Base-by-base conservation (phyloP, 1,140 invertebrate species). In the Acromyrmex echinatior region DNA sequence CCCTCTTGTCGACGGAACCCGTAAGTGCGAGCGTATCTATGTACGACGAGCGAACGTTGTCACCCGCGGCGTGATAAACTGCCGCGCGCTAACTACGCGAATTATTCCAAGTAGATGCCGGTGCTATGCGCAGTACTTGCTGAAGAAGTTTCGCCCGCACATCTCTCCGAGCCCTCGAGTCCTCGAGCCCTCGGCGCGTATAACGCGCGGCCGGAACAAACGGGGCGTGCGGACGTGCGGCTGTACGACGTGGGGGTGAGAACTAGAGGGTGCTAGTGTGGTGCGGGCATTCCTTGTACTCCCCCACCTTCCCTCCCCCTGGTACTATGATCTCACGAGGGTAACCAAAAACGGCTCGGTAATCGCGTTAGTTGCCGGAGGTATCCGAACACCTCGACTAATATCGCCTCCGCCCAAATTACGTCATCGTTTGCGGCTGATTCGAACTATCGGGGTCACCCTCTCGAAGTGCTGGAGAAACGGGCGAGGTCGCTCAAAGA, bases 91-190 rank as follows among this genome's bases (percentile, higher is more conserved):
- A 93, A 93, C 93, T 92, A 92, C 90, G 87, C 89, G 90, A 93
- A 93, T 93, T 93, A 93, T 93, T 93, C 91, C 92, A 92, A 92
- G 92, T 92, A 92, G 92, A 92, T 81, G 90, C 58, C 88, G 63
- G 58, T 71, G 56, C 63, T 73, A 49, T 49, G 68, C 60, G 53
- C n/a, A 51, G 63, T 25, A 78, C 74, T 87, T 91, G 58, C 87
- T 66, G 81, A 79, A 87, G 84, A 91, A 91, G 60, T 88, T 91
- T 86, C 70, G n/a, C 76, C n/a, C 56, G 62, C 80, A 74, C 80
- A 84, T 90, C 79, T 76, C 80, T 87, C 80, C 58, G 25, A 31
- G 56, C 21, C 12, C 68, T 79, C 65, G 31, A 31, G 56, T 18
- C 12, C 68, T 79, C 65, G 56, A 45, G 35, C 25, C 49, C 14